Evolutionary conservation across 2,113 vertebrate genomes (phyloP), one percentile per base, ranked within the genome.

Genomic region (Callipepla californica): DNA sequence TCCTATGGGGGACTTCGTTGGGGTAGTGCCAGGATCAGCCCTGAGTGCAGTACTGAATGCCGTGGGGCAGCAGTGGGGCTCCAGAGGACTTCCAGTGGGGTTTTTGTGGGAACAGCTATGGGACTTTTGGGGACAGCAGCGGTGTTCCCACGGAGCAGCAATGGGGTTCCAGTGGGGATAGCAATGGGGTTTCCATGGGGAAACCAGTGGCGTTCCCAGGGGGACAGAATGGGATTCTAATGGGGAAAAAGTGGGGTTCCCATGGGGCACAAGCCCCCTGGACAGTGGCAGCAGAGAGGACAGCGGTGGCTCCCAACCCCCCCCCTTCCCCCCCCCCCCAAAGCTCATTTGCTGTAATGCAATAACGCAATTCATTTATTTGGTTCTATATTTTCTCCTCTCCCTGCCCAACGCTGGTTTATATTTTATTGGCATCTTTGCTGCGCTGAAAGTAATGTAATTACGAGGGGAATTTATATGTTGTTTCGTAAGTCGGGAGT

Each of bases 381-480:
- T 70, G 16, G 22, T 23, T 32, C 67, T 62, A 1, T 13, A 14
- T 53, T 38, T 74, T 45, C 32, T 17, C 12, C 12, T 21, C 45
- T 22, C 57, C 18, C 59, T 58, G 50, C 80, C 80, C 66, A 2
- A 16, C 38, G 0, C 80, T 26, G 65, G 90, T 65, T 83, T 59
- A 20, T 59, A 22, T 83, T 95, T 95, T 93, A 94, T 93, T 90
- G 93, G 95, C 88, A 72, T 89, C 94, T 92, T 68, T 10, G 23
- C 89, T 30, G 94, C 40, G 30, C 68, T 66, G 94, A 82, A 94
- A 92, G 90, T 89, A 92, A 80, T 83, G 88, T 95, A 92, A 94
- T 96, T 96, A 91, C 67, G 57, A 77, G 88, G 82, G 95, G 90
- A 91, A 96, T 96, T 96, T 93, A 95, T 94, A 80, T n/a, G 80